Evolutionary conservation across 2,888 invertebrate species (phyloP), one percentile per base, ranked within the genome.

Genomic region (Drosophila histrio): DNA sequence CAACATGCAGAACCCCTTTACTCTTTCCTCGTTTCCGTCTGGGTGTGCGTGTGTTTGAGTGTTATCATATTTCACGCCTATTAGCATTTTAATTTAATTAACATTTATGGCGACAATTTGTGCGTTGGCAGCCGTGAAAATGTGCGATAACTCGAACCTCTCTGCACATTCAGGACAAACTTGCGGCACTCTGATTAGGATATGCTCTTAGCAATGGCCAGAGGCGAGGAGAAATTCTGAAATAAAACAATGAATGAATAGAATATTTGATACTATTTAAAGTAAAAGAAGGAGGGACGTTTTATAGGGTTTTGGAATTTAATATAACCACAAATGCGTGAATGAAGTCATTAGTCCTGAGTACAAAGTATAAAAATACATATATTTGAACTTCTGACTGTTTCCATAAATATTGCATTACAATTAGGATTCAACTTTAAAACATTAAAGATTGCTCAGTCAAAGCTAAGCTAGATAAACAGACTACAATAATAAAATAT

Each of bases 21-120:
- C 28, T 58, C 32, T 17, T 11, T 15, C 22, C 21, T 36, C 4
- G 32, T 13, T 1, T 49, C 15, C 43, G 28, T 43, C 26, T 59
- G 50, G 46, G 46, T 44, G 38, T 64, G 52, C 34, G 49, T 53
- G 47, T 62, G 62, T 77, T 66, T 67, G 60, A 49, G 66, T 64
- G 87, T 80, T 88, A 84, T 84, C 87, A 80, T 80, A 84, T 86
- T 84, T 84, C 77, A 84, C 88, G 84, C 87, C 87, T 84, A 86
- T 84, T 84, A 83, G 84, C 87, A 70, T 76, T 82, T 78, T 86
- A 83, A 84, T 84, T 88, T 83, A 84, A 84, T 84, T 84, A 84
- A 80, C 87, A 86, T 86, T 88, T 88, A 86, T 82, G 82, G 68
- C 72, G 82, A 77, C 82, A 82, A 72, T 82, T 82, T 82, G 74